phyloP scores from a whole-genome alignment of 2,888 invertebrate genomes.

The Callinectes sapidus region DNA sequence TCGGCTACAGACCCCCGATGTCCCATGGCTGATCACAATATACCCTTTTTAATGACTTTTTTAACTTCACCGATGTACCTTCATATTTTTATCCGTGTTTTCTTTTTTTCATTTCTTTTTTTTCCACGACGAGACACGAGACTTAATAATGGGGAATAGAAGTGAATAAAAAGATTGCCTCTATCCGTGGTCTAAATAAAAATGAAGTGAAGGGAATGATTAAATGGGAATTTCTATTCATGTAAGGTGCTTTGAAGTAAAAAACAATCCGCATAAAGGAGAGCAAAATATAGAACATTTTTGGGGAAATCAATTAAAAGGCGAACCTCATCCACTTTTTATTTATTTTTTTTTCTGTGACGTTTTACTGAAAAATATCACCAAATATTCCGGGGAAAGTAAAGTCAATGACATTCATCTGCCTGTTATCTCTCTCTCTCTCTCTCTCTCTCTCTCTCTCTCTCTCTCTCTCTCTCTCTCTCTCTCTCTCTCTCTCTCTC shows the following conservation, averaged over 20 bases:
- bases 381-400: background rate
- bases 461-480: background rate
- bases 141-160: background rate
- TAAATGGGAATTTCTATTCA: background rate
- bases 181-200: background rate
- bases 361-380: background rate
- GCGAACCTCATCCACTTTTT: background rate
- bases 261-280: background rate
- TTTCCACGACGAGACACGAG: background rate
- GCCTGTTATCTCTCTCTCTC: slow-evolving; percentile 11
- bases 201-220: background rate
- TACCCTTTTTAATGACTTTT: background rate
- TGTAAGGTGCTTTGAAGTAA: background rate
- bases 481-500: background rate
- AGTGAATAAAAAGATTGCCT: background rate
- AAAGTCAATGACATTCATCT: background rate
- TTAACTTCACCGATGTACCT: background rate
- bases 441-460: slow-evolving; percentile 41
- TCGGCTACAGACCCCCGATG: background rate
- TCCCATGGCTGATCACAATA: background rate
- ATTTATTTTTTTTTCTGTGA: background rate
- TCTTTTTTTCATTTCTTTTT: background rate
- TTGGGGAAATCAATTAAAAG: background rate
- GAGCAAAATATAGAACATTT: background rate
- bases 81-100: background rate